Base-by-base conservation (phyloP, 2,888 invertebrate genomes). In the Scrobipalpa costella region DNA sequence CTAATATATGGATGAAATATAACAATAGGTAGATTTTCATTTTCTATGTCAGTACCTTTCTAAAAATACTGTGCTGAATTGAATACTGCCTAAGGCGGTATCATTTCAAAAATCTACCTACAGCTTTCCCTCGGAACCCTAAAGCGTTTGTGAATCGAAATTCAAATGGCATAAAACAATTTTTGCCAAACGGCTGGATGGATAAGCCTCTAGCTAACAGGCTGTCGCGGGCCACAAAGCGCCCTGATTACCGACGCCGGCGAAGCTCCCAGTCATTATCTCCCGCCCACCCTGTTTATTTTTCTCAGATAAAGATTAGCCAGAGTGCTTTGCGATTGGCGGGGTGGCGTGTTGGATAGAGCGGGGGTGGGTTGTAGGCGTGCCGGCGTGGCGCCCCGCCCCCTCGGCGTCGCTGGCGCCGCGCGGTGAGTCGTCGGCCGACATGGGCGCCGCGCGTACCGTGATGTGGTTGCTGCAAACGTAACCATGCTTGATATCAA, bases 401-500 rank as follows among this genome's bases (percentile, higher is more conserved):
- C 58, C 49, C 64, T 38, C 36, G 62, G 50, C 60, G 63, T 40
- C 40, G 64, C 64, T 60, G 62, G 63, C 67, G 69, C 68, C 71
- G 68, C 27, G 27, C 27, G 27, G 27, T 27, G 70, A 67, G 64
- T 67, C 68, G 66, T 66, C 62, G 65, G 77, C 73, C 76, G 73
- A 63, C 79, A 80, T 79, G 81, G 77, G 79, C 83, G 72, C 73
- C 83, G 73, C 73, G 77, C 79, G 77, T 78, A 78, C 79, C 78
- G 84, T 73, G 74, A 84, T 84, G 89, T 72, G 71, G 68, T 72
- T 77, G 76, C 79, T 77, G 75, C 80, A 78, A 72, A 79, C 77
- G 81, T 80, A 61, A 80, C 73, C 83, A 97, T 97, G 97, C 94
- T 97, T 92, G 97, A 97, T 94, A 97, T 97, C 84, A 97, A 97